Conservation (phyloP, 2,113 vertebrate species). For the Catharus fuscescens region DNA sequence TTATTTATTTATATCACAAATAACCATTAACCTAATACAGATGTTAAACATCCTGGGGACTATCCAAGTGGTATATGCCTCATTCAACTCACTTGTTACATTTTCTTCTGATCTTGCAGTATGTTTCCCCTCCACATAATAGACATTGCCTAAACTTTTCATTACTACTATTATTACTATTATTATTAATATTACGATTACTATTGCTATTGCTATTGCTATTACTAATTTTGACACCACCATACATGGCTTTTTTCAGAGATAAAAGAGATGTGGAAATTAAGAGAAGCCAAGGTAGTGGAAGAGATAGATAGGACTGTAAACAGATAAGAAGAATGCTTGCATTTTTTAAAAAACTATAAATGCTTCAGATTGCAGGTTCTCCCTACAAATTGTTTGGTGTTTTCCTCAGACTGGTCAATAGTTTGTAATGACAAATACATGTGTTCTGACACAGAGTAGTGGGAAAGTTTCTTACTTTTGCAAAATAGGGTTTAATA, state of each 20-base stretch:
- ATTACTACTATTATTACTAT: neutral
- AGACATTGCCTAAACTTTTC: neutral
- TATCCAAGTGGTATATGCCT: neutral
- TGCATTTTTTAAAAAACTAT: neutral
- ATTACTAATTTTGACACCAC: neutral
- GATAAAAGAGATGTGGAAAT: neutral
- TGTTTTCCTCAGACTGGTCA: neutral
- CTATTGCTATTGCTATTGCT: neutral
- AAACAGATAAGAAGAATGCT: neutral
- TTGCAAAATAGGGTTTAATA: neutral
- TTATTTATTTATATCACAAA: neutral
- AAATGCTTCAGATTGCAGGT: neutral
- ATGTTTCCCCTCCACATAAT: neutral
- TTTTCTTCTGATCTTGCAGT: neutral
- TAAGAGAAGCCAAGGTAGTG: neutral
- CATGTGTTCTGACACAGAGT: neutral
- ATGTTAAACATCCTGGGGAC: neutral
- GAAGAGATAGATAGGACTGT: neutral
- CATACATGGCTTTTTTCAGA: neutral
- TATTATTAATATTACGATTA: neutral
- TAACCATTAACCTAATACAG: neutral
- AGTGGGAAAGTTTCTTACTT: neutral
- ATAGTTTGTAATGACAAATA: neutral
- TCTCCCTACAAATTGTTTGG: neutral
- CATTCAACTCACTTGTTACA: neutral